phyloP scores from a whole-genome alignment of 53 echinoderm and acorn worm species.

The Antedon mediterranea region DNA sequence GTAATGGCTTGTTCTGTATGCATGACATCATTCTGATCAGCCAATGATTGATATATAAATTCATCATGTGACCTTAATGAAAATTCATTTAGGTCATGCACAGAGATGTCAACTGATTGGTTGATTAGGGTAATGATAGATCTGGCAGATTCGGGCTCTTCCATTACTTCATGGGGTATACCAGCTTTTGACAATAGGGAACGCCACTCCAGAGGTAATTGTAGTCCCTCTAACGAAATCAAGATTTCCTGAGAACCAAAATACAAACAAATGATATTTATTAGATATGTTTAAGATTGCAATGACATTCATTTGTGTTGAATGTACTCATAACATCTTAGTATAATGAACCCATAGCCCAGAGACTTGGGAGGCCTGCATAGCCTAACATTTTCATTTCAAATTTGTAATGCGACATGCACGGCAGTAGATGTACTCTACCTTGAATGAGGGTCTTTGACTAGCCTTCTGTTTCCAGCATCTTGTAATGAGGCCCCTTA shows the following conservation, averaged over 20 bases:
- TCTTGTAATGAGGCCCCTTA: slow-evolving; percentile 21
- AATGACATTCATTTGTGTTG: no score
- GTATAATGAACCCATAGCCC: no score
- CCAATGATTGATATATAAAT: slow-evolving; percentile 1
- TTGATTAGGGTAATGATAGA: slow-evolving; percentile 35
- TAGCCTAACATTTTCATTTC: no score
- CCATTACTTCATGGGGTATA: slow-evolving; percentile 43
- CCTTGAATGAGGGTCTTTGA: slow-evolving; percentile 53
- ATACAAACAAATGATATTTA: no score
- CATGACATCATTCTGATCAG: neutral
- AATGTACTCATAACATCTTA: no score
- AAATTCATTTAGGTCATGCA: slow-evolving; percentile 23
- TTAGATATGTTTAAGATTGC: no score
- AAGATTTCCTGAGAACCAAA: slow-evolving; percentile 4
- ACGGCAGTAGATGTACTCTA: no score
- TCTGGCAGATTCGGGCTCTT: slow-evolving; percentile 43
- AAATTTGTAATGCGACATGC: no score
- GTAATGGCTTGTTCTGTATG: neutral
- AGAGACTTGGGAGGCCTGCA: no score
- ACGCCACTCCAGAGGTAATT: slow-evolving; percentile 25
- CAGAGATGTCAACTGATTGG: slow-evolving; percentile 28
- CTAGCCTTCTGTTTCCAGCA: slow-evolving; percentile 59
- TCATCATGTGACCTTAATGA: slow-evolving; percentile 19
- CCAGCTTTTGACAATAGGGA: slow-evolving; percentile 36
- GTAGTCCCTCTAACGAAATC: slow-evolving; percentile 6